phyloP scores from a whole-genome alignment of 1,140 invertebrate genomes.

The Pseudomyrmex gracilis region DNA sequence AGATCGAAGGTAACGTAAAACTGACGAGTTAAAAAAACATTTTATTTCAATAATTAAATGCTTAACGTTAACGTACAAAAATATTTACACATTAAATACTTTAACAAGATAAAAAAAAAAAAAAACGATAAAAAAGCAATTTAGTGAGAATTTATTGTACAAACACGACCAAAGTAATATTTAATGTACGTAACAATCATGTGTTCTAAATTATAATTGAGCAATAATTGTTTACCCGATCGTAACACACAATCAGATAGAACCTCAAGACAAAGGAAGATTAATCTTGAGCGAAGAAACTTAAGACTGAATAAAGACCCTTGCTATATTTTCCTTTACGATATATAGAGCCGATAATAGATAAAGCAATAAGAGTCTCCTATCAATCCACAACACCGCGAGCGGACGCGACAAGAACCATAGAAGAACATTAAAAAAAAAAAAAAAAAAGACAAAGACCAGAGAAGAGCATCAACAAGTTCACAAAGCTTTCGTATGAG shows the following conservation, averaged over 20 bases:
- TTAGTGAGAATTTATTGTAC: conserved; percentile 3
- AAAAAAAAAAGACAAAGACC: not conserved
- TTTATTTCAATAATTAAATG: not conserved
- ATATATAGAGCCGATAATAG: not conserved
- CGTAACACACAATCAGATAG: not conserved
- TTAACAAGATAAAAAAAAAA: conserved; percentile 1
- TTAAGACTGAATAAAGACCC: not conserved
- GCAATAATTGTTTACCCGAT: not conserved
- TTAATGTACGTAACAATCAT: conserved; percentile 10
- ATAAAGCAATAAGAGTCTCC: not conserved
- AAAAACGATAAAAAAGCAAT: not conserved
- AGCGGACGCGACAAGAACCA: no score
- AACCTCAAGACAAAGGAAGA: not conserved
- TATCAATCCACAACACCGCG: no score
- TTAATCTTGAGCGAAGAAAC: not conserved
- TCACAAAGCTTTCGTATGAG: no score
- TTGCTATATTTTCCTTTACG: not conserved
- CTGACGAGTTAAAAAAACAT: not conserved
- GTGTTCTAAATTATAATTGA: not conserved
- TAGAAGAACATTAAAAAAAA: not conserved
- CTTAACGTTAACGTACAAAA: not conserved
- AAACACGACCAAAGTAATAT: not conserved
- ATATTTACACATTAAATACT: not conserved
- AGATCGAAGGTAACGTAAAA: not conserved
- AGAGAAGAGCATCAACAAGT: not conserved